Conservation (phyloP, 2,888 invertebrate species). For the Lutraria lutraria region DNA sequence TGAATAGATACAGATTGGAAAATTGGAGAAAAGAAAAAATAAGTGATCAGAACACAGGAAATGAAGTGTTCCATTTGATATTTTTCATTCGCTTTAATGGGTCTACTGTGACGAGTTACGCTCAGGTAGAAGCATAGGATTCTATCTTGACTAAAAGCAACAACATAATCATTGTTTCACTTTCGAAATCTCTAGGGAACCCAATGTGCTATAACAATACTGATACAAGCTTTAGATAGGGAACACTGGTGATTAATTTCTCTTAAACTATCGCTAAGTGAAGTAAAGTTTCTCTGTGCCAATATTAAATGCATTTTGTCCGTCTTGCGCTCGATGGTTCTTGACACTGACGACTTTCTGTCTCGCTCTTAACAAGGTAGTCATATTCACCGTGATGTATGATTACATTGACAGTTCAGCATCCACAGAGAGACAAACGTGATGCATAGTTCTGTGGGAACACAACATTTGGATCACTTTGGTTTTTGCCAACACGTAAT, state of each 20-base stretch:
- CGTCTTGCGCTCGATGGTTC: not conserved
- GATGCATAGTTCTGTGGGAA: not conserved
- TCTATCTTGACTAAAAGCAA: conserved; percentile 72
- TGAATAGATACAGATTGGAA: not conserved
- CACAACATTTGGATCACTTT: not conserved
- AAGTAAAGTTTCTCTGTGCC: conserved; percentile 42
- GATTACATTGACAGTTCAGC: not conserved
- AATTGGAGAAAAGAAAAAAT: conserved; percentile 17
- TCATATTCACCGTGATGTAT: not conserved
- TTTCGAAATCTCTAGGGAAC: conserved; percentile 50
- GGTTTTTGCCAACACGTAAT: too few species aligned
- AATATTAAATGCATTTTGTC: conserved; percentile 49
- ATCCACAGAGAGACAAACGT: not conserved
- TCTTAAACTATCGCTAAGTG: conserved; percentile 33
- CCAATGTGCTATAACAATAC: conserved; percentile 39
- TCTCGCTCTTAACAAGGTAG: not conserved
- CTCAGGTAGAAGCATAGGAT: conserved; percentile 60
- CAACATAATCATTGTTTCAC: conserved; percentile 57
- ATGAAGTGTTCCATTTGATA: conserved; percentile 70
- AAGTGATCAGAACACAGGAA: conserved; percentile 51
- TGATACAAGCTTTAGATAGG: conserved; percentile 51
- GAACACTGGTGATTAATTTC: conserved; percentile 43
- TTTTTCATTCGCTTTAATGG: conserved; percentile 67
- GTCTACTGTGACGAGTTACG: conserved; percentile 56
- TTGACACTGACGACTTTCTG: conserved; percentile 1